These are phyloP conservation scores for Seriola rivoliana DNA, from an alignment of 2,113 vertebrate genomes.

Conservation along the genomic window DNA sequence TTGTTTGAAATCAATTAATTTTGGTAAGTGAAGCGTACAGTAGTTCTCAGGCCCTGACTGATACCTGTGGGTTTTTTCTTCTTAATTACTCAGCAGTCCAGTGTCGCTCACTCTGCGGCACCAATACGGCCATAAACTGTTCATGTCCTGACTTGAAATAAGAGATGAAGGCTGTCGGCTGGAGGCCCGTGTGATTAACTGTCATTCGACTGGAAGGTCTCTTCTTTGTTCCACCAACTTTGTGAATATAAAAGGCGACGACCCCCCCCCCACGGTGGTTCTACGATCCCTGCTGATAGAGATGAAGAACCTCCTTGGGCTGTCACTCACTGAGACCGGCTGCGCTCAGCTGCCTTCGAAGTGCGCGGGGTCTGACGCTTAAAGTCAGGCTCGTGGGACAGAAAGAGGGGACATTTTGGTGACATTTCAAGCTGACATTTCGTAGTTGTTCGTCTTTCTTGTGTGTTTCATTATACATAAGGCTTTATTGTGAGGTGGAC, in stretches of 20 bases:
- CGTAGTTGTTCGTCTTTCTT: constrained; percentile 6
- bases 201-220: constrained; percentile 13
- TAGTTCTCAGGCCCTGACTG: not conserved
- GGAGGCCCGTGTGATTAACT: constrained; percentile 4
- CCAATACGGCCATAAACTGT: not conserved
- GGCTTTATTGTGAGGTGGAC: not conserved
- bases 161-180: not conserved
- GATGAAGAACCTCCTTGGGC: constrained; percentile 22
- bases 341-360: not conserved
- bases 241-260: not conserved
- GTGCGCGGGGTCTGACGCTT: not conserved
- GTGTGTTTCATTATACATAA: constrained; percentile 21
- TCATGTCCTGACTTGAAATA: not conserved
- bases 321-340: constrained; percentile 9
- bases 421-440: constrained; percentile 61
- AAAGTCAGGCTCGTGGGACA: not conserved
- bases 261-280: not conserved
- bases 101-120: not conserved
- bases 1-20: constrained; percentile 52
- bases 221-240: constrained; percentile 17
- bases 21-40: constrained; percentile 42
- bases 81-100: constrained; percentile 30
- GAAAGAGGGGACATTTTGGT: constrained; percentile 20
- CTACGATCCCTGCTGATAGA: constrained; percentile 18
- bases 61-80: constrained; percentile 21